A percentile compares a stretch with the other conserved stretches of the same genome.
Evolutionary conservation across 2,113 vertebrate genomes (phyloP).

Genomic region (Pangasianodon hypophthalmus): DNA sequence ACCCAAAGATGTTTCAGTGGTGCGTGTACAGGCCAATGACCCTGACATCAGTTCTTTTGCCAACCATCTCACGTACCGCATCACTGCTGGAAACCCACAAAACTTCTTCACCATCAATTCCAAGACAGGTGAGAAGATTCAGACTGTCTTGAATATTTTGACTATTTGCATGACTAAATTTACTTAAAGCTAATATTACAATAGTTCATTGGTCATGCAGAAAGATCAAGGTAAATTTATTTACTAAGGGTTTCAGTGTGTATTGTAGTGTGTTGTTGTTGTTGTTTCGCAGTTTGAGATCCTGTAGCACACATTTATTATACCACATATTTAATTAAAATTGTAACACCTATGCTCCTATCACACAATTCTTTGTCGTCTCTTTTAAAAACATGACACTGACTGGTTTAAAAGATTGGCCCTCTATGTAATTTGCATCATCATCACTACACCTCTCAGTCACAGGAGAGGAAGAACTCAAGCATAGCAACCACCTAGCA

Average conservation of each 20-base stretch:
- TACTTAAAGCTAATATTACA: not conserved
- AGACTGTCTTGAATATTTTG: not conserved
- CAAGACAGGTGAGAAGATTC: slow-evolving; percentile 84
- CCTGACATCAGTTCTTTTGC: slow-evolving; percentile 81
- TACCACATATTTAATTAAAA: not conserved
- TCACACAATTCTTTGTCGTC: too few species aligned
- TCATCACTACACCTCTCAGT: too few species aligned
- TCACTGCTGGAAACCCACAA: slow-evolving; percentile 95
- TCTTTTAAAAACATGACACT: too few species aligned
- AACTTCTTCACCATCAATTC: slow-evolving; percentile 94
- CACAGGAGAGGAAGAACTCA: too few species aligned
- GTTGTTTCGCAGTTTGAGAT: not conserved
- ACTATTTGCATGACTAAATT: not conserved
- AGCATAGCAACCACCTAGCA: too few species aligned
- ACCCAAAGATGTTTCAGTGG: slow-evolving; percentile 90
- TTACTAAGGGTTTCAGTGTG: not conserved
- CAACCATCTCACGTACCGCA: slow-evolving; percentile 86
- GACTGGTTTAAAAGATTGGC: too few species aligned
- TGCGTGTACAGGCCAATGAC: slow-evolving; percentile 91
- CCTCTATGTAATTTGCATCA: too few species aligned
- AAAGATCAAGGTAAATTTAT: not conserved
- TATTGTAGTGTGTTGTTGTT: not conserved
- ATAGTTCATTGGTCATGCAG: not conserved
- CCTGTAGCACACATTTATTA: not conserved
- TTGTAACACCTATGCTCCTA: not conserved